Conservation (phyloP, 23 tunicate genomes). For the Corella eumyota region DNA sequence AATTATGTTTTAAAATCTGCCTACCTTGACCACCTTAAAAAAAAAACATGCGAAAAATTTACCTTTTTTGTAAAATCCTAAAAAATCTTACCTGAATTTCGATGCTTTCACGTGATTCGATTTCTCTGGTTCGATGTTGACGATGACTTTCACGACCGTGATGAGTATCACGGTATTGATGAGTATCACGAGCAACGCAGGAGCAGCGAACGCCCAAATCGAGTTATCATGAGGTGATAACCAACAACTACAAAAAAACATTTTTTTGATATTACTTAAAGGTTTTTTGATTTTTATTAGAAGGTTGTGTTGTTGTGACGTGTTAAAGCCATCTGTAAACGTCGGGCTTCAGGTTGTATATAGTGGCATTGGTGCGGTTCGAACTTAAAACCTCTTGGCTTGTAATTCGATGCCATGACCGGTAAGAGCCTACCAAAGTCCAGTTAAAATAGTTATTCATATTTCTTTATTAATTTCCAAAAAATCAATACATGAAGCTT, state of each 20-base stretch:
- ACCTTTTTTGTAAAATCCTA: not conserved
- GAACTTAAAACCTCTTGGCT: too few species aligned
- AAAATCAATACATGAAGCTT: too few species aligned
- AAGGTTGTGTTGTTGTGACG: not conserved
- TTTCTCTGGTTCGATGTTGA: slow-evolving; percentile 54
- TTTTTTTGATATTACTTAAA: not conserved
- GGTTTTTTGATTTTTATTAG: not conserved
- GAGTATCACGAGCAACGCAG: slow-evolving; percentile 57
- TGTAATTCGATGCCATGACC: too few species aligned
- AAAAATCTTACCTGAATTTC: slow-evolving; percentile 33
- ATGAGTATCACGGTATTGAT: slow-evolving; percentile 57
- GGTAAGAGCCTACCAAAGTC: too few species aligned
- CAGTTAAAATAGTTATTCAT: too few species aligned
- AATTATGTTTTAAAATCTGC: too few species aligned
- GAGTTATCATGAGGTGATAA: slow-evolving; percentile 77
- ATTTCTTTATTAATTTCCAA: too few species aligned
- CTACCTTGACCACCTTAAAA: too few species aligned
- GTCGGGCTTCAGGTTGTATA: too few species aligned
- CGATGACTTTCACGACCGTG: slow-evolving; percentile 64
- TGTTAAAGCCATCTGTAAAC: too few species aligned
- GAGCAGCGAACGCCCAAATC: slow-evolving; percentile 90
- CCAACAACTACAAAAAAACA: slow-evolving; percentile 72
- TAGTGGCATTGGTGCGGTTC: too few species aligned
- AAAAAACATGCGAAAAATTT: not conserved
- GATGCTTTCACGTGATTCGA: slow-evolving; percentile 24